Base-by-base conservation (phyloP, 2,888 invertebrate genomes). In the Pharmacophagus antenor region DNA sequence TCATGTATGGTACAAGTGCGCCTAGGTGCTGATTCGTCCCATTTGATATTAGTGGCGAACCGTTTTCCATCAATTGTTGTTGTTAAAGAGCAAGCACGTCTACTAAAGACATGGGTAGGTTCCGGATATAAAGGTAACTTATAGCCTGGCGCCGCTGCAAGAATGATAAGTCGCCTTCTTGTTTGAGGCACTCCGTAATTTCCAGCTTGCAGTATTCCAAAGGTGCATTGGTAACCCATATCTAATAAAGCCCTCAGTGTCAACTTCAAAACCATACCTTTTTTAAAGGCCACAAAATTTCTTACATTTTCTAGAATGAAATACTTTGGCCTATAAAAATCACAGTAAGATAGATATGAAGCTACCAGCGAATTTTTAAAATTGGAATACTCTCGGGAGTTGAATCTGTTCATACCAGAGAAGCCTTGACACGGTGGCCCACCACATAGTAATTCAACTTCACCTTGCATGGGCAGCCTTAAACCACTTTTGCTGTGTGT, bases 351-450 rank as follows among this genome's bases (percentile, higher is more conserved):
- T 20, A 97, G 89, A 77, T 94, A 96, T 0, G 96, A 94, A 0
- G 95, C 95, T 20, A 97, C 94, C 15, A 97, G 85, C 0, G 97
- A 97, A 79, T 96, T 97, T 88, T 96, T 97, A 74, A 97, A 96
- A 66, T 94, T 91, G 1, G 96, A 96, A 80, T 96, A 96, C 68
- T 96, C 95, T 31, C 96, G 89, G 0, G 94, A 94, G 82, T 95
- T 96, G 80, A 97, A 97, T 55, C 96, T 88, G 81, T 97, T 97
- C 96, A 97, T 96, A 41, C 96, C 96, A 49, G 95, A 96, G 84
- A 97, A 97, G 3, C 97, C 97, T 82, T 97, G 97, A 76, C 97
- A 97, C 0, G 97, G 97, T 0, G 97, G 97, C 0, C 97, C 97
- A 10, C 97, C 97, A 73, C 96, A 95, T 27, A 97, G 81, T 61